phyloP scores from a whole-genome alignment of 2,797 vertebrate species.

The Ctenopoma kingsleyae region DNA sequence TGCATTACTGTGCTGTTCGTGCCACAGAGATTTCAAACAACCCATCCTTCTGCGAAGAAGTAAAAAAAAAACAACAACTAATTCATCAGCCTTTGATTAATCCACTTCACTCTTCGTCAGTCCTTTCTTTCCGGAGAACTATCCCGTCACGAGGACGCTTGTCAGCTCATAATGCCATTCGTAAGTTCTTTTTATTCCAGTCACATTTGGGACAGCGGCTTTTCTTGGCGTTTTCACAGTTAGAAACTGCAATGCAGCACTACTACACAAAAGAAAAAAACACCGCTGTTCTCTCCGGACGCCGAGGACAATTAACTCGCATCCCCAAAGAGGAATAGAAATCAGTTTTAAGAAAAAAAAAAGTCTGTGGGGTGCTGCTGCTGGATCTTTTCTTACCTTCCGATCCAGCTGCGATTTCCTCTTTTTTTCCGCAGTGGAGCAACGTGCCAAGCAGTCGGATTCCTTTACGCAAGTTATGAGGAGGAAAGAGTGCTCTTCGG shows the following conservation, averaged over 20 bases:
- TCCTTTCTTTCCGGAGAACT: slow-evolving; percentile 45
- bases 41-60: slow-evolving; percentile 61
- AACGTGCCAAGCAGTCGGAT: slow-evolving; percentile 82
- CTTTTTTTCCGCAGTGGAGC: slow-evolving; percentile 79
- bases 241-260: slow-evolving; percentile 89
- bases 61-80: slow-evolving; percentile 48
- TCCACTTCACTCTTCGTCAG: slow-evolving; percentile 70
- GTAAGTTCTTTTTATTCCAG: slow-evolving; percentile 78
- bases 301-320: slow-evolving; percentile 42
- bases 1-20: slow-evolving; percentile 50
- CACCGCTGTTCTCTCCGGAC: slow-evolving; percentile 69
- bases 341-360: slow-evolving; percentile 27
- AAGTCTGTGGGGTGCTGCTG: slow-evolving; percentile 54
- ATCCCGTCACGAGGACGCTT: slow-evolving; percentile 51
- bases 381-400: slow-evolving; percentile 75
- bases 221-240: slow-evolving; percentile 77
- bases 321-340: slow-evolving; percentile 43
- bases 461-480: slow-evolving; percentile 80
- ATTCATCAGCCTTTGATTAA: slow-evolving; percentile 70
- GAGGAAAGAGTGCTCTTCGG: slow-evolving; percentile 63
- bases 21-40: slow-evolving; percentile 52
- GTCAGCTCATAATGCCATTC: slow-evolving; percentile 60
- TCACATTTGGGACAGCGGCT: slow-evolving; percentile 81
- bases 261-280: slow-evolving; percentile 78
- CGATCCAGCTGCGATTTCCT: slow-evolving; percentile 55